These are phyloP conservation scores for Cryptocephalus primarius DNA, from an alignment of 2,888 invertebrate species.

Conservation along the genomic window DNA sequence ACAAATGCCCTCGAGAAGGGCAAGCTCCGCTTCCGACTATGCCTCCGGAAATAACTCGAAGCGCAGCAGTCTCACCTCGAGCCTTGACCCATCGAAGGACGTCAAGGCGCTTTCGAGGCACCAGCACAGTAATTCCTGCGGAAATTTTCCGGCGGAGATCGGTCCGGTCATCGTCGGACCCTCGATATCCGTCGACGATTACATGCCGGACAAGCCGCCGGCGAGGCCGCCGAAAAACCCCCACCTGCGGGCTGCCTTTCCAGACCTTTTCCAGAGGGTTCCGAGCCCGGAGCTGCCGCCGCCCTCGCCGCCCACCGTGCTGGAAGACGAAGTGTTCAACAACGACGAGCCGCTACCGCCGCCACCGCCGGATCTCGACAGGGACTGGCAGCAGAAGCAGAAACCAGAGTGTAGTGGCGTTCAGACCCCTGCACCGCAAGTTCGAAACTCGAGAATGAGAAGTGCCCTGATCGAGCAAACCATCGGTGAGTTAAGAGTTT, in stretches of 20 bases:
- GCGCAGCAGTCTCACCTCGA: slow-evolving; percentile 34
- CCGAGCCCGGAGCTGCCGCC: slow-evolving; percentile 50
- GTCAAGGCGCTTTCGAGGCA: slow-evolving; percentile 36
- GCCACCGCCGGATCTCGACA: slow-evolving; percentile 46
- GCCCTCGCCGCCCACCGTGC: slow-evolving; percentile 50
- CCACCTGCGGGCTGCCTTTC: slow-evolving; percentile 43
- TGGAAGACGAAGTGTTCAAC: slow-evolving; percentile 47
- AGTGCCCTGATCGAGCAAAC: slow-evolving; percentile 12
- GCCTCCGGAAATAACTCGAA: slow-evolving; percentile 40
- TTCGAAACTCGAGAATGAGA: slow-evolving; percentile 16
- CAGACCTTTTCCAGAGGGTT: slow-evolving; percentile 38
- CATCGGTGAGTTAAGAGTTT: slow-evolving; percentile 10
- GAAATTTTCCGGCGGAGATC: slow-evolving; percentile 46
- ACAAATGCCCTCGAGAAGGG: slow-evolving; percentile 43
- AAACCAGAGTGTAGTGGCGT: slow-evolving; percentile 22
- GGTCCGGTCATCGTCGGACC: slow-evolving; percentile 53
- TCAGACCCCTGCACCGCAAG: slow-evolving; percentile 30
- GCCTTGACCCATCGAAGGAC: slow-evolving; percentile 23
- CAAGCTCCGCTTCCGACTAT: slow-evolving; percentile 59
- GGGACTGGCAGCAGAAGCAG: slow-evolving; percentile 28
- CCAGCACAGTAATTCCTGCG: slow-evolving; percentile 49
- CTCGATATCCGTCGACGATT: slow-evolving; percentile 53
- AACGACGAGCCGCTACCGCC: slow-evolving; percentile 56
- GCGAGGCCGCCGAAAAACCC: slow-evolving; percentile 72
- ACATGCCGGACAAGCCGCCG: slow-evolving; percentile 64